These are phyloP conservation scores for Amblyteles armatorius DNA, from an alignment of 2,888 invertebrate species.

Conservation along the genomic window DNA sequence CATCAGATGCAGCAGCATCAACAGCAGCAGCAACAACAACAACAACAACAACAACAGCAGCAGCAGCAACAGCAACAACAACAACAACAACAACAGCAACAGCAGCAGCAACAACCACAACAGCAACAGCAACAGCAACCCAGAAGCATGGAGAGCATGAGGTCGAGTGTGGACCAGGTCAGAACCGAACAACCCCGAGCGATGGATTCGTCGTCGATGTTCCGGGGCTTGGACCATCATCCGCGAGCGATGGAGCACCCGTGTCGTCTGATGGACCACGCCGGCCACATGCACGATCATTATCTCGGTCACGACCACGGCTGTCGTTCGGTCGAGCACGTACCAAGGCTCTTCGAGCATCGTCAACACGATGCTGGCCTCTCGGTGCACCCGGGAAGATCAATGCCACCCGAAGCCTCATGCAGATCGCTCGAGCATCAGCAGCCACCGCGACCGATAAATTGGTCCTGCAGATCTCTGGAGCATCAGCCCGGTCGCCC, in stretches of 20 bases:
- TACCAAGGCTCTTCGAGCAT: slow-evolving; percentile 79
- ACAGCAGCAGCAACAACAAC: slow-evolving; percentile 56
- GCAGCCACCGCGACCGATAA: slow-evolving; percentile 74
- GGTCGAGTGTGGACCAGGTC: slow-evolving; percentile 73
- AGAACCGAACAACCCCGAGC: slow-evolving; percentile 70
- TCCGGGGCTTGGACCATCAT: slow-evolving; percentile 75
- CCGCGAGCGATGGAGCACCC: slow-evolving; percentile 81
- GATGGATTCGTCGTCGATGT: slow-evolving; percentile 66
- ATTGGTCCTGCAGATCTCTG: slow-evolving; percentile 80
- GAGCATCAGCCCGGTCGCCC: slow-evolving; percentile 85
- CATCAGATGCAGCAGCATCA: slow-evolving; percentile 64
- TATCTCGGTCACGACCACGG: slow-evolving; percentile 80
- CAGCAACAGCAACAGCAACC: slow-evolving; percentile 74
- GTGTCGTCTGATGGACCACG: slow-evolving; percentile 81
- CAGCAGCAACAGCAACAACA: slow-evolving; percentile 48
- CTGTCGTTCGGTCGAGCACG: slow-evolving; percentile 81
- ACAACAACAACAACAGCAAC: slow-evolving; percentile 42
- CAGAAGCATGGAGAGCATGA: slow-evolving; percentile 78
- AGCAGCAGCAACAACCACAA: slow-evolving; percentile 43
- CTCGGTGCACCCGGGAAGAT: slow-evolving; percentile 71
- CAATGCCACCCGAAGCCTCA: slow-evolving; percentile 69
- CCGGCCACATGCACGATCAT: slow-evolving; percentile 79
- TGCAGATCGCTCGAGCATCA: slow-evolving; percentile 77
- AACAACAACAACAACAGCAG: slow-evolving; percentile 54
- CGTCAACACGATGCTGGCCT: slow-evolving; percentile 75